These are phyloP conservation scores for Dendrolimus kikuchii DNA, from an alignment of 1,140 invertebrate species.

Conservation along the genomic window DNA sequence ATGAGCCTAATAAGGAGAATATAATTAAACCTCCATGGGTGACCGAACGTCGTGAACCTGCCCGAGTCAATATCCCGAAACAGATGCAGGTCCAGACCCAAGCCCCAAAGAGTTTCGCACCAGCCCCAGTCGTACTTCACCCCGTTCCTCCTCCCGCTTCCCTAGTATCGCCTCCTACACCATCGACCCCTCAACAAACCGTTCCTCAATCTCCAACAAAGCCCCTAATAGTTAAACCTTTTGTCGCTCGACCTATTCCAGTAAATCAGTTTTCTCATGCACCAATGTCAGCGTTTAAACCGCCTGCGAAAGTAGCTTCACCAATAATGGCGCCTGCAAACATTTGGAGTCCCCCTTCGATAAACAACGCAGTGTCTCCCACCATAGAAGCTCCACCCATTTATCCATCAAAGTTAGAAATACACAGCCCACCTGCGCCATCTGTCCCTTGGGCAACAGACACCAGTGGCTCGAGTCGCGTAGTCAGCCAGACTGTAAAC, in stretches of 20 bases:
- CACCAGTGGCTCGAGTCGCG: conserved; percentile 44
- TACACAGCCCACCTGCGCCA: conserved; percentile 12
- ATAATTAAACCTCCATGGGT: conserved; percentile 53
- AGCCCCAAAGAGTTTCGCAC: conserved; percentile 33
- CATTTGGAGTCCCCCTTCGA: conserved; percentile 66
- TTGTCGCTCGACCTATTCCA: conserved; percentile 72
- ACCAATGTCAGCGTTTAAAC: conserved; percentile 80
- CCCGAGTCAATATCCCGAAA: conserved; percentile 26
- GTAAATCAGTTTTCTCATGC: conserved; percentile 82
- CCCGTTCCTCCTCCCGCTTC: conserved; percentile 1
- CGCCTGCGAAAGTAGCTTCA: conserved; percentile 66
- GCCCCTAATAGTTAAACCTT: conserved; percentile 42
- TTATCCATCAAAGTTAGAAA: neutral
- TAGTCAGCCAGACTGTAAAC: conserved; percentile 48
- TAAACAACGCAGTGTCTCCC: conserved; percentile 40
- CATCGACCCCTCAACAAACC: conserved; percentile 41
- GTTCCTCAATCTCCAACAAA: conserved; percentile 60
- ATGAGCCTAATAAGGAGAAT: conserved; percentile 28
- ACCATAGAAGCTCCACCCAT: conserved; percentile 16
- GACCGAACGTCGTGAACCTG: conserved; percentile 37
- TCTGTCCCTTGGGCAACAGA: conserved; percentile 48
- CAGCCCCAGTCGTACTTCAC: conserved; percentile 17
- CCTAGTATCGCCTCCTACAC: conserved; percentile 14
- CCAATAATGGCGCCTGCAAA: conserved; percentile 42
- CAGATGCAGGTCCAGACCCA: conserved; percentile 45